phyloP scores from a whole-genome alignment of 2,113 vertebrate genomes.

The Pycnonotus jocosus region DNA sequence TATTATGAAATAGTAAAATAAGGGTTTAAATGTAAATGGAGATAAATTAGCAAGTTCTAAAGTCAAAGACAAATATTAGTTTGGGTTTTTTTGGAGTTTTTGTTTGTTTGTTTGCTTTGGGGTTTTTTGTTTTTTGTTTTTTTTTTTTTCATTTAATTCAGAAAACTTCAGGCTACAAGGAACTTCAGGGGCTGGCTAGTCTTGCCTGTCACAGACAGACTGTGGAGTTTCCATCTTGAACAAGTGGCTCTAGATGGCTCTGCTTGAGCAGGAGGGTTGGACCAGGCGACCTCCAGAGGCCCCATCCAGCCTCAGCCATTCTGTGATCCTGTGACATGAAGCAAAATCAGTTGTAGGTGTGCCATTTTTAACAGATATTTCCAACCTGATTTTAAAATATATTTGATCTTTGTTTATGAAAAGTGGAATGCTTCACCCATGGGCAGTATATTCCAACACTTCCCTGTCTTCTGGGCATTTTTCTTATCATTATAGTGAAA shows the following conservation, averaged over 20 bases:
- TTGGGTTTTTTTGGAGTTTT: too few relatives aligned
- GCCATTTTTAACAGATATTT: neutral
- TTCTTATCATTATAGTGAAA: neutral
- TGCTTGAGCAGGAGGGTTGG: neutral
- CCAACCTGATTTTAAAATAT: neutral
- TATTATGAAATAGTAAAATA: neutral
- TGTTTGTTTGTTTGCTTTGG: too few relatives aligned
- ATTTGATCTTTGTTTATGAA: neutral
- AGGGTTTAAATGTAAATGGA: neutral
- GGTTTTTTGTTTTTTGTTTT: too few relatives aligned
- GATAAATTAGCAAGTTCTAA: neutral
- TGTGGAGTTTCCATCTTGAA: neutral
- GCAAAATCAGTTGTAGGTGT: neutral
- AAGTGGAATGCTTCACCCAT: neutral
- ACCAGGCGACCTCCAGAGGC: neutral
- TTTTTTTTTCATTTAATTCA: neutral
- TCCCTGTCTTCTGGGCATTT: neutral
- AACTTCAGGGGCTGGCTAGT: neutral
- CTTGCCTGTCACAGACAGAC: neutral
- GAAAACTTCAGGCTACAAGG: neutral
- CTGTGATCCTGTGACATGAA: neutral
- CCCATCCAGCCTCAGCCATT: rapidly evolving
- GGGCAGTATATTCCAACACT: neutral
- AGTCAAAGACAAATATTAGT: neutral
- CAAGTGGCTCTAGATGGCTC: neutral